Base-by-base conservation (phyloP, 2,888 invertebrate species). In the Bimastos eiseni region DNA sequence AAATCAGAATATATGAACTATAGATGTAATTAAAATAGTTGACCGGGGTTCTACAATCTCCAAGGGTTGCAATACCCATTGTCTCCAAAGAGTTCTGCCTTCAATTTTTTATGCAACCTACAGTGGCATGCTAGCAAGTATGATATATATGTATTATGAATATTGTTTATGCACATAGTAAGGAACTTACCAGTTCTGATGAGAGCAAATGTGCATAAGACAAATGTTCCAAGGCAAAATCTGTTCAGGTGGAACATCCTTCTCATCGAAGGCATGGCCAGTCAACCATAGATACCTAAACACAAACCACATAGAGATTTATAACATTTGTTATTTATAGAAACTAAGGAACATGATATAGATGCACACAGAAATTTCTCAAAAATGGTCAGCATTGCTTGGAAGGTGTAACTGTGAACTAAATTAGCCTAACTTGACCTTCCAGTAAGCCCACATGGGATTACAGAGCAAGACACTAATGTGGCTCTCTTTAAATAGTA, bases 161-260 rank as follows among this genome's bases (percentile, higher is more conserved):
- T 49, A 17, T 19, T 49, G 19, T 49, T 55, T n/a, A n/a, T n/a
- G n/a, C 30, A 55, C 5, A 30, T 24, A 70, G 8, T 30, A 70
- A n/a, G 1, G n/a, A 70, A 86, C 86, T 86, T 36, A 86, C 86
- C 86, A 86, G 37, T 37, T 86, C 86, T 86, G 86, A 86, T 36
- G 37, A 86, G 0, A 24, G 86, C 37, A 86, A 86, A 34, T 86
- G 86, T 86, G 86, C 86, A 86, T 86, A 86, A 19, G 86, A 86
- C 24, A 86, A n/a, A n/a, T 70, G 70, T 70, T 70, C 70, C 70
- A 70, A 70, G 70, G 70, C 70, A 70, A n/a, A 70, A 2, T n/a
- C 70, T 70, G 70, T 70, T 70, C 70, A n/a, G 70, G n/a, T 70
- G 70, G 70, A 70, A 70, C 70, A n/a, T 70, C 70, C 70, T 70